phyloP scores from a whole-genome alignment of 2,888 invertebrate genomes.

The Cosmia trapezina region DNA sequence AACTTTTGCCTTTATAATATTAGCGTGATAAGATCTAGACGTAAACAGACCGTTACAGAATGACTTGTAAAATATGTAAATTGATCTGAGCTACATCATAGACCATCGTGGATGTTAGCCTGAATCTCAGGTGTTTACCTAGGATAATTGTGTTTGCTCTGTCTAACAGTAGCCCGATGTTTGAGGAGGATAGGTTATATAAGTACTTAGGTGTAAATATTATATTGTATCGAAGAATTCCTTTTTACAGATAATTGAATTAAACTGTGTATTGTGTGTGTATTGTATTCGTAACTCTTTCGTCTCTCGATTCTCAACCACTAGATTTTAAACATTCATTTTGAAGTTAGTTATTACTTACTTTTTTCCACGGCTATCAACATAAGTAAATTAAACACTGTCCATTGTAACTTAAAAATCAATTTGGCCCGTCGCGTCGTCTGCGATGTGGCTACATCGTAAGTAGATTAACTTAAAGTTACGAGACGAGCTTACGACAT shows the following conservation, averaged over 20 bases:
- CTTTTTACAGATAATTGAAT: not conserved
- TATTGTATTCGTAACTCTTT: no score
- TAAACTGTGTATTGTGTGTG: no score
- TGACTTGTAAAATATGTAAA: conserved; percentile 42
- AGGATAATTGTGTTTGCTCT: conserved; percentile 74
- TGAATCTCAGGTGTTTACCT: conserved; percentile 69
- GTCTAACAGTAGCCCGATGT: conserved; percentile 39
- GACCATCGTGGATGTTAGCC: conserved; percentile 14
- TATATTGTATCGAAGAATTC: not conserved
- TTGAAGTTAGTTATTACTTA: not conserved
- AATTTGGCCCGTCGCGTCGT: conserved; percentile 24
- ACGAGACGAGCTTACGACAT: conserved; percentile 1
- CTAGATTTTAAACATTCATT: not conserved
- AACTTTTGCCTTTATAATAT: no score
- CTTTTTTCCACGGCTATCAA: not conserved
- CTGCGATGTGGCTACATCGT: conserved; percentile 26
- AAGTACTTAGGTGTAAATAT: conserved; percentile 2
- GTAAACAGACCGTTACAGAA: conserved; percentile 10
- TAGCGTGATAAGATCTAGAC: no score
- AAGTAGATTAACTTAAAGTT: conserved; percentile 44
- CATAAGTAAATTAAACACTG: not conserved
- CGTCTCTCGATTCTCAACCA: no score
- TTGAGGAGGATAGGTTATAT: conserved; percentile 1
- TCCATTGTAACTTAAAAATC: conserved; percentile 30
- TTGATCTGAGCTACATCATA: conserved; percentile 18